Conservation (phyloP, 2,113 vertebrate species). For the Zootoca vivipara region DNA sequence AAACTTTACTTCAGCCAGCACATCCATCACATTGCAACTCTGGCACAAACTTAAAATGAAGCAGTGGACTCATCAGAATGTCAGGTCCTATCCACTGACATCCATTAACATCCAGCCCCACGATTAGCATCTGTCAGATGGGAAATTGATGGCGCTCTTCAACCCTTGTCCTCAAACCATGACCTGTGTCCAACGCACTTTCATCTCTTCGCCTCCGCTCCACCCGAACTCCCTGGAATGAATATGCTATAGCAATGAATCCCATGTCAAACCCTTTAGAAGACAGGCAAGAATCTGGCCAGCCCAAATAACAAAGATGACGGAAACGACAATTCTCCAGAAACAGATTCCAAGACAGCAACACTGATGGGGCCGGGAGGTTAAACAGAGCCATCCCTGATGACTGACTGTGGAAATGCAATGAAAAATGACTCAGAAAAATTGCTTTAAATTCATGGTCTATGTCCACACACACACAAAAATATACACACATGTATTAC, state of each 20-base stretch:
- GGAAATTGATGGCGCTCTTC: background rate
- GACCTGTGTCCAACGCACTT: background rate
- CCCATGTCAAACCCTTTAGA: background rate
- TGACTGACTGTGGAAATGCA: background rate
- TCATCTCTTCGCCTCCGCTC: background rate
- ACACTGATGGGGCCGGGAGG: background rate
- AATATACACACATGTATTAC: too few relatives aligned
- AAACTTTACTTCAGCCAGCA: background rate
- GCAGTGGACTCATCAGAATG: fast-evolving
- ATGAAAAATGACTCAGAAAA: background rate
- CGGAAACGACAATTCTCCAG: background rate
- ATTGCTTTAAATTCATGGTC: background rate
- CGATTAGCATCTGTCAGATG: background rate
- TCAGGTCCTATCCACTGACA: fast-evolving
- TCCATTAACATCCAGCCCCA: fast-evolving
- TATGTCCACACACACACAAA: background rate
- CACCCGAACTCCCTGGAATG: background rate
- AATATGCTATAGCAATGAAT: fast-evolving
- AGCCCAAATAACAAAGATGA: fast-evolving
- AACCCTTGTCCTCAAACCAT: background rate
- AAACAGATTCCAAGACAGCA: background rate
- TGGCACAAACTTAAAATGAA: background rate
- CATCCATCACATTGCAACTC: background rate
- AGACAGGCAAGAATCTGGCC: background rate
- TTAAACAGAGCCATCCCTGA: background rate